phyloP scores from a whole-genome alignment of 1,140 invertebrate species.

The Drosophila busckii region DNA sequence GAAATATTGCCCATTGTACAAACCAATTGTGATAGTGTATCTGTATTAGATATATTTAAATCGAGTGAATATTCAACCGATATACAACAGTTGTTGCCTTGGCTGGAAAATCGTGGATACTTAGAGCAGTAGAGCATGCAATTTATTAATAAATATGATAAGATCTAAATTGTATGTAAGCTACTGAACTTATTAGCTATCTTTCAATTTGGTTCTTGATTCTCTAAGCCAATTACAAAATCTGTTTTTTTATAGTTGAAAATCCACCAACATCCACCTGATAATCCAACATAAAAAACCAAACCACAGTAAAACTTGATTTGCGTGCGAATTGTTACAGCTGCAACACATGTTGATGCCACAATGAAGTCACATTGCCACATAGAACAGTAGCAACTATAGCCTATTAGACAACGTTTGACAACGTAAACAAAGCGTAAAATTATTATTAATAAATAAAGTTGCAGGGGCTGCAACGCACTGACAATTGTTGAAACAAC shows the following conservation, averaged over 20 bases:
- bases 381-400: conserved; percentile 2
- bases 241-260: too few species aligned
- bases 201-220: not conserved
- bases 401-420: conserved; percentile 56
- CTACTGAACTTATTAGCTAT: not conserved
- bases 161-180: not conserved
- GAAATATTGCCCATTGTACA: conserved; percentile 46
- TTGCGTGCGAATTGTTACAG: conserved; percentile 53
- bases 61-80: conserved; percentile 18
- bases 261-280: conserved; percentile 45
- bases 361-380: conserved; percentile 46
- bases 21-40: conserved; percentile 11
- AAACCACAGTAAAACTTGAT: conserved; percentile 29
- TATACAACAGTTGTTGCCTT: conserved; percentile 45
- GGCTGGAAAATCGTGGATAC: conserved; percentile 58
- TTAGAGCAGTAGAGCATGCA: conserved; percentile 38
- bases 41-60: conserved; percentile 39
- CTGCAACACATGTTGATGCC: conserved; percentile 38
- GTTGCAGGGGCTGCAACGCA: conserved; percentile 23
- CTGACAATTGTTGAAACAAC: conserved; percentile 54
- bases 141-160: not conserved
- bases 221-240: too few species aligned
- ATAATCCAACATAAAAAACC: conserved; percentile 45
- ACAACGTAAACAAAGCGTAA: conserved; percentile 73
- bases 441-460: conserved; percentile 77